These are phyloP conservation scores for Drosophila prosaltans DNA, from an alignment of 1,140 invertebrate genomes.

Conservation along the genomic window DNA sequence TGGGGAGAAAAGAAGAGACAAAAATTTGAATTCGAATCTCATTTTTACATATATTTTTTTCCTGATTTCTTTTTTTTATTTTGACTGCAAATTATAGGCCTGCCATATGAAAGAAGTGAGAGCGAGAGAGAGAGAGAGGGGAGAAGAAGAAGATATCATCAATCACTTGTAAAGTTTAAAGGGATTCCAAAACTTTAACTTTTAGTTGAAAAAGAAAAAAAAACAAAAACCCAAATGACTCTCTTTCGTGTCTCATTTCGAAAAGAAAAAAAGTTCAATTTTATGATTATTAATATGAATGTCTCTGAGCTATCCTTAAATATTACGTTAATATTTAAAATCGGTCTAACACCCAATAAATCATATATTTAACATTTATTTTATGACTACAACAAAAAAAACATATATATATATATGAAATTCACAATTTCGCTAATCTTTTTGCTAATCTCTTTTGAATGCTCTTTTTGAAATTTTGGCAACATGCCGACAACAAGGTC, in stretches of 20 bases:
- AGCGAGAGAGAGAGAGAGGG: not conserved
- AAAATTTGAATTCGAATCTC: too few relatives aligned
- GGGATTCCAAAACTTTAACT: not conserved
- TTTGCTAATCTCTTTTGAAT: conserved; percentile 34
- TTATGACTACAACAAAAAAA: conserved; percentile 32
- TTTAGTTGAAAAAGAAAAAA: too few relatives aligned
- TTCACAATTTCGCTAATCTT: conserved; percentile 19
- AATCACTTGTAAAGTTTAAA: not conserved
- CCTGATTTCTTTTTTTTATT: not conserved
- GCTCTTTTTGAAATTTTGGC: conserved; percentile 22
- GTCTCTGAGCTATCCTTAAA: not conserved
- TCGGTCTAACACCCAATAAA: conserved; percentile 47
- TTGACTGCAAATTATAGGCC: not conserved
- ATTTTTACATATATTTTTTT: too few relatives aligned
- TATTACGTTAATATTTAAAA: conserved; percentile 11
- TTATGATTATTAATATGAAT: not conserved
- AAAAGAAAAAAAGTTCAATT: not conserved
- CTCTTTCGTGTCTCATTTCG: not conserved
- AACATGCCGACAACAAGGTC: conserved; percentile 48
- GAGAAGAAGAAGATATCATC: not conserved
- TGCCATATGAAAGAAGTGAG: not conserved
- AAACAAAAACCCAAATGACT: not conserved
- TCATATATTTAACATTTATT: conserved; percentile 54
- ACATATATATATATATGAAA: not conserved
- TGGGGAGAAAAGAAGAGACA: not conserved